phyloP scores from a whole-genome alignment of 2,113 vertebrate species.

The Lepisosteus oculatus region DNA sequence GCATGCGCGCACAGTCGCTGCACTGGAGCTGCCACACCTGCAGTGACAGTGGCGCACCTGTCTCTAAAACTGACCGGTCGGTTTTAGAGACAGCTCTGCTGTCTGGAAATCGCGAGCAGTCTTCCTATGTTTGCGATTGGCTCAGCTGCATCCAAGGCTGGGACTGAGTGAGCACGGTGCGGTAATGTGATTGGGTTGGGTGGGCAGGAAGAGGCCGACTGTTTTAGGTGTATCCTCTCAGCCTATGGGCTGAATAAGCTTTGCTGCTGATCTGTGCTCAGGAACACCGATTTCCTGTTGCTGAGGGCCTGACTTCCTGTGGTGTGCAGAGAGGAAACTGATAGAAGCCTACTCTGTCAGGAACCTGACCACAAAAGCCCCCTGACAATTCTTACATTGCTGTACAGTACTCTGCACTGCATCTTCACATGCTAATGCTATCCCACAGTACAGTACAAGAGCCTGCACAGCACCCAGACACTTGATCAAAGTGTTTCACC shows the following conservation, averaged over 20 bases:
- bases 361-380: conserved; percentile 5
- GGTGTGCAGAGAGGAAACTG: conserved; percentile 39
- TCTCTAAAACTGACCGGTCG: no score
- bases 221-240: conserved; percentile 5
- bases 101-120: no score
- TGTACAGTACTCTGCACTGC: neutral
- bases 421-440: no score
- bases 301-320: conserved; percentile 29
- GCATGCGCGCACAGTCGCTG: neutral
- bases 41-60: no score
- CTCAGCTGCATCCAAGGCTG: neutral
- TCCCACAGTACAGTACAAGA: no score
- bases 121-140: conserved; percentile 18
- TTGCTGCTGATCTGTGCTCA: conserved; percentile 8
- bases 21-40: neutral
- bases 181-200: no score
- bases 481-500: no score
- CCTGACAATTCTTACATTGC: neutral
- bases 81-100: no score
- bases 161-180: no score
- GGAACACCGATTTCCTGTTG: conserved; percentile 40
- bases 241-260: conserved; percentile 27
- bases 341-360: conserved; percentile 27
- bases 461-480: no score
- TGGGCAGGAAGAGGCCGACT: conserved; percentile 1